phyloP scores from a whole-genome alignment of 2,797 vertebrate genomes.

The Poliocrania exsul region DNA sequence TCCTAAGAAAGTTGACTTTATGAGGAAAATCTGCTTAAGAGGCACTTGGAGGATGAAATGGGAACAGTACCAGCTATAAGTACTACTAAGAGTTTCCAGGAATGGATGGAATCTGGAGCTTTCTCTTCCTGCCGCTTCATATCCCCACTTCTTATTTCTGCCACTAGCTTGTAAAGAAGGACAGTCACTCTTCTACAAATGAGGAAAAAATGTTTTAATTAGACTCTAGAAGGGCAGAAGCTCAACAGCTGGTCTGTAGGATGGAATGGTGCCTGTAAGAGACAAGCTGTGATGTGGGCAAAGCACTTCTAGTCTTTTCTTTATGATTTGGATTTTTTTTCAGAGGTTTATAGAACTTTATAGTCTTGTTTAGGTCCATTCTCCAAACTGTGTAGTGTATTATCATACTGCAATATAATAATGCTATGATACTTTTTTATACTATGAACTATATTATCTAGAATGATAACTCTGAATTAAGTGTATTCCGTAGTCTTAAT shows the following conservation, averaged over 20 bases:
- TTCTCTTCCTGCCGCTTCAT: neutral
- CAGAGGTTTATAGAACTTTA: neutral
- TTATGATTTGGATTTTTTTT: neutral
- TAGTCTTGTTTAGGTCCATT: neutral
- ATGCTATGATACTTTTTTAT: neutral
- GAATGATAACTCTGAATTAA: neutral
- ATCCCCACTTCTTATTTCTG: neutral
- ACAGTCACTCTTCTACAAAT: neutral
- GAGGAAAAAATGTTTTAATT: neutral
- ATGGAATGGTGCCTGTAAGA: neutral
- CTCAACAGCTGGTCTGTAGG: neutral
- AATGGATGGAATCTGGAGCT: rapidly evolving
- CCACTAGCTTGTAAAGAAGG: neutral
- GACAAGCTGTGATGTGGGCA: neutral
- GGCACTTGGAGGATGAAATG: neutral
- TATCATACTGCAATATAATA: neutral
- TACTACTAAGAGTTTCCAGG: neutral
- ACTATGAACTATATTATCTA: neutral
- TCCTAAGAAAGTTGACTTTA: neutral
- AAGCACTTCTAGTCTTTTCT: neutral
- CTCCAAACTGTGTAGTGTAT: neutral
- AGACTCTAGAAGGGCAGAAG: neutral
- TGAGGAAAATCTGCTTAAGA: neutral
- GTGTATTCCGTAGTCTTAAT: neutral
- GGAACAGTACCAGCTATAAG: rapidly evolving